Conservation (phyloP, 1,140 invertebrate genomes). For the Bombus waltoni region DNA sequence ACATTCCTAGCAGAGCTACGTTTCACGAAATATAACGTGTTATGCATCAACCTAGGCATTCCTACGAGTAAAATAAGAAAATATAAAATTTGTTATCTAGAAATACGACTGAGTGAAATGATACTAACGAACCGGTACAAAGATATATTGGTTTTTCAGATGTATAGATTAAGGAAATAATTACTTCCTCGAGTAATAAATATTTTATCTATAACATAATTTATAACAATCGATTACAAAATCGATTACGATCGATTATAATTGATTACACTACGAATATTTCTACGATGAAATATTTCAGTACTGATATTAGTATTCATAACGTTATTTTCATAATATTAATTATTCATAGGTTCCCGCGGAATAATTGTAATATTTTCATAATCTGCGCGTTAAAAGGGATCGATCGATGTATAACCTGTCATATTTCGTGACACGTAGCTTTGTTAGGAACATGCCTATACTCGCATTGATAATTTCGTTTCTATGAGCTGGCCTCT, state of each 20-base stretch:
- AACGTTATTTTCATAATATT: background rate
- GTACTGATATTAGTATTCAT: background rate
- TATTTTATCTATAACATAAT: no score
- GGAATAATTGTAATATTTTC: background rate
- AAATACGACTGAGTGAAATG: background rate
- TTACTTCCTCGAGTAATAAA: no score
- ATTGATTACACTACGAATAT: background rate
- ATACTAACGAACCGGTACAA: no score
- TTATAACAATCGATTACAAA: no score
- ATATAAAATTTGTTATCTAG: background rate
- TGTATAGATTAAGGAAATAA: no score
- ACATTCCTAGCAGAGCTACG: background rate
- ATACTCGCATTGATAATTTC: constrained; percentile 40
- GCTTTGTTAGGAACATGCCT: background rate
- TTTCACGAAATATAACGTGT: background rate
- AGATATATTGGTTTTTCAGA: no score
- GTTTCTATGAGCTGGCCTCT: constrained; percentile 67
- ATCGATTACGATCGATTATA: no score
- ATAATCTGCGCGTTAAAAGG: background rate
- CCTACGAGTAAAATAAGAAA: background rate
- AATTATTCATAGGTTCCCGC: no score
- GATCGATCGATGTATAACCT: background rate
- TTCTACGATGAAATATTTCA: background rate
- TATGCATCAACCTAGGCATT: background rate
- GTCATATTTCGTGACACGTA: background rate